Evolutionary conservation across 2,113 vertebrate genomes (phyloP), one percentile per base, ranked within the genome.

Genomic region (Willisornis vidua): DNA sequence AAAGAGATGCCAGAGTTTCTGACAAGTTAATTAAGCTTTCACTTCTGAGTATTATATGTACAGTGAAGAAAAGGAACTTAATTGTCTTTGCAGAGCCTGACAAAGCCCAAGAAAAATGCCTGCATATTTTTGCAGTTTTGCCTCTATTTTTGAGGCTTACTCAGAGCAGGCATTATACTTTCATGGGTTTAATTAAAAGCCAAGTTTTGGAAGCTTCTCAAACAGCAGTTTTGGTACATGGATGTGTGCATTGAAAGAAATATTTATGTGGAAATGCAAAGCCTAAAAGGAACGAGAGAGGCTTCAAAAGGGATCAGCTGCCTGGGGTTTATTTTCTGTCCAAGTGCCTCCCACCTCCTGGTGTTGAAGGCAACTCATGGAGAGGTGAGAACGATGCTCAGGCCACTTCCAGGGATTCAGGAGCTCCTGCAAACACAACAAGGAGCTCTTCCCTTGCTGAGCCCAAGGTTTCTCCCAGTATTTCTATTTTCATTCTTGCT

Each of bases 11-110:
- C 95, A 96, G 48, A 59, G 59, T 96, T 97, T 98, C 97, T 98
- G 98, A 98, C 98, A 98, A 98, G 97, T 98, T 98, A 98, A 98
- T 98, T 98, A 98, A 98, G 98, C 98, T 98, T 98, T 98, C 98
- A 98, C 94, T 98, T 98, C 97, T 97, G 97, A 98, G 97, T 94
- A 98, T 97, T 98, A 98, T 97, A 98, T 97, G 97, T 98, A 97
- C 90, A 94, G 97, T 86, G 97, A 97, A 96, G 95, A 96, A 97
- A 97, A 97, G 97, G 96, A 97, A 97, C 95, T 98, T 98, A 98
- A 98, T 98, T 98, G 97, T 98, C 98, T 98, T 98, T 98, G 97
- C 97, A 97, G 97, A 96, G 96, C 97, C 96, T 97, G 97, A 98
- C 97, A 98, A 97, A 98, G 97, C 85, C 96, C 95, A 96, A 97